phyloP scores from a whole-genome alignment of 2,113 vertebrate genomes.

The Thunnus thynnus region DNA sequence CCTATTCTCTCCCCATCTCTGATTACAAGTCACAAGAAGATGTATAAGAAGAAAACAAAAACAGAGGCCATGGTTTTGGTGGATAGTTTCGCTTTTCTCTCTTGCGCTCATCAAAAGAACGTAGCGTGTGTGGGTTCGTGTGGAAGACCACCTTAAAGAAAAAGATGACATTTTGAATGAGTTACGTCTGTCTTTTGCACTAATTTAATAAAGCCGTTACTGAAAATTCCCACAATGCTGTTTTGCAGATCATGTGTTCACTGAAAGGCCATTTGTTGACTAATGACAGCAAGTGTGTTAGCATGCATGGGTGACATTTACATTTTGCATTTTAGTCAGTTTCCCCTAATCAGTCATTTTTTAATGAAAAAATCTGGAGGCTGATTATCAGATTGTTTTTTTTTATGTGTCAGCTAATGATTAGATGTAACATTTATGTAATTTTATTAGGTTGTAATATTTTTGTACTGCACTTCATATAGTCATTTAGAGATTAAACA shows the following conservation, averaged over 20 bases:
- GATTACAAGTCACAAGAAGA: slow-evolving; percentile 66
- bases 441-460: slow-evolving; percentile 3
- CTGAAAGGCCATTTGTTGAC: neutral
- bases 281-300: neutral
- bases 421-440: neutral
- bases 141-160: slow-evolving; percentile 77
- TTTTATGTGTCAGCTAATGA: slow-evolving; percentile 11
- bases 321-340: neutral
- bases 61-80: slow-evolving; percentile 75
- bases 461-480: neutral
- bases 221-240: slow-evolving; percentile 80
- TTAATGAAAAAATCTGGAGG: neutral
- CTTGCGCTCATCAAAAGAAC: slow-evolving; percentile 72
- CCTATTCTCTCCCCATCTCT: slow-evolving; percentile 45
- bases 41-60: slow-evolving; percentile 72
- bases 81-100: slow-evolving; percentile 70
- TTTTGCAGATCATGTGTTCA: slow-evolving; percentile 42
- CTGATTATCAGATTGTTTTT: neutral
- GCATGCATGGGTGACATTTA: neutral
- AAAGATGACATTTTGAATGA: slow-evolving; percentile 87
- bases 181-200: slow-evolving; percentile 90
- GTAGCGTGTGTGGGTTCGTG: slow-evolving; percentile 69
- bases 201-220: slow-evolving; percentile 91
- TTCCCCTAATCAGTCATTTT: too few relatives aligned
- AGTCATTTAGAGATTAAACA: neutral